A percentile compares a stretch with the other conserved stretches of the same genome.
Conservation (phyloP, 1,140 invertebrate species). For the Solen grandis region DNA sequence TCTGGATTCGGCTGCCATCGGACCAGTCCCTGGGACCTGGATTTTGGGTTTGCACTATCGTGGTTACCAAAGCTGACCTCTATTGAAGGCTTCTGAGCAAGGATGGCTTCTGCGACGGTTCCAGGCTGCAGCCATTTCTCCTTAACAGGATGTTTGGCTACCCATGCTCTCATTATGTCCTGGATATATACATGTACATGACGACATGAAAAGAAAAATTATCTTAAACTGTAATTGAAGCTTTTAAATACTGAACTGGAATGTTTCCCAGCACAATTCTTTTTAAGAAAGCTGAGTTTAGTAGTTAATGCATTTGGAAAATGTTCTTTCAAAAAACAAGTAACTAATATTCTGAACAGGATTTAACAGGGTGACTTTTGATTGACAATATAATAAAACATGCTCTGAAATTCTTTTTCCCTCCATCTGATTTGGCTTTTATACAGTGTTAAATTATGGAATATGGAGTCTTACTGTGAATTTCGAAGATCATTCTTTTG, state of each 20-base stretch:
- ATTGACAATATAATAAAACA: too few relatives aligned
- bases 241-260: neutral
- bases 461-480: too few relatives aligned
- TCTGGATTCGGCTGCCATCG: constrained; percentile 94
- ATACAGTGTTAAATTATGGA: too few relatives aligned
- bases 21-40: constrained; percentile 87
- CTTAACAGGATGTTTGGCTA: constrained; percentile 84
- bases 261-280: neutral
- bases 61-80: constrained; percentile 86
- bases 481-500: too few relatives aligned
- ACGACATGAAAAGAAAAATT: neutral
- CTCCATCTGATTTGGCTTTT: too few relatives aligned
- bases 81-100: constrained; percentile 62
- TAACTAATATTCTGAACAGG: neutral
- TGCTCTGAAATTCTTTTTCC: too few relatives aligned
- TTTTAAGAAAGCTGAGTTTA: neutral
- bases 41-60: constrained; percentile 89
- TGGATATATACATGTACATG: constrained; percentile 58
- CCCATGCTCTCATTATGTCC: constrained; percentile 92
- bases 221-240: neutral
- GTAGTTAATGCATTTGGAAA: neutral
- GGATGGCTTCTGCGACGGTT: constrained; percentile 66
- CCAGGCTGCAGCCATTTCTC: constrained; percentile 65
- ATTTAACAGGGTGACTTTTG: neutral
- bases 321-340: too few relatives aligned